Evolutionary conservation across 2,113 vertebrate genomes (phyloP).

Genomic region (Hypomesus transpacificus): DNA sequence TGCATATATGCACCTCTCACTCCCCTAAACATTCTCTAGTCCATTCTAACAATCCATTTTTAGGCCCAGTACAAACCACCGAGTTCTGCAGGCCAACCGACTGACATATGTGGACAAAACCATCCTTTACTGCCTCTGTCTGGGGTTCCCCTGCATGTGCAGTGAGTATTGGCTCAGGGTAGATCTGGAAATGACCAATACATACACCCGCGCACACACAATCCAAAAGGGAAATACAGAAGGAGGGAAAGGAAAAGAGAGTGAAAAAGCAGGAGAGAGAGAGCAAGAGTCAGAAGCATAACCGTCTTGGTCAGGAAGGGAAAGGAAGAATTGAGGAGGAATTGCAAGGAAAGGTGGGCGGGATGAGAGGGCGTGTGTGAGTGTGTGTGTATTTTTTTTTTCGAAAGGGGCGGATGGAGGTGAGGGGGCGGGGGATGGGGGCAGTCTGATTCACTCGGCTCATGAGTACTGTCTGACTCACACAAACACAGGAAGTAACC

Average conservation of each 20-base stretch:
- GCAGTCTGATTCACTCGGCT: conserved; percentile 57
- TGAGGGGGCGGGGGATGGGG: conserved; percentile 63
- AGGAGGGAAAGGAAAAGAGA: background rate
- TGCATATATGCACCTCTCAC: conserved; percentile 41
- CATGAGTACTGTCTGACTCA: conserved; percentile 73
- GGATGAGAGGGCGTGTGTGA: conserved; percentile 57
- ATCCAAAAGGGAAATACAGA: conserved; percentile 21
- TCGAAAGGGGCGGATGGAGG: conserved; percentile 58
- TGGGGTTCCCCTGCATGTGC: conserved; percentile 62
- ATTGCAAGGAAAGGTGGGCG: conserved; percentile 58
- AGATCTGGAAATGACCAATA: conserved; percentile 68
- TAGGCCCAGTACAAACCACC: conserved; percentile 57
- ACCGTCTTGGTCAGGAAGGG: conserved; percentile 38
- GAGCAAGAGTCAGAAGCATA: conserved; percentile 27
- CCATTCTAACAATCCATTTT: conserved; percentile 57
- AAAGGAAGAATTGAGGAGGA: conserved; percentile 56
- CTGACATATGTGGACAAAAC: conserved; percentile 66
- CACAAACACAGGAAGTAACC: conserved; percentile 69
- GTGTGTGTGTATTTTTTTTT: conserved; percentile 59
- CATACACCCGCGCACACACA: conserved; percentile 43
- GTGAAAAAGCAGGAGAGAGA: conserved; percentile 16
- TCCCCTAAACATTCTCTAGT: conserved; percentile 33
- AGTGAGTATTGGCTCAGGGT: conserved; percentile 56
- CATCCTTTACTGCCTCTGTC: conserved; percentile 61
- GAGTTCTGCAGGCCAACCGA: conserved; percentile 55